Evolutionary conservation across 1,140 invertebrate species (phyloP), one percentile per base, ranked within the genome.

Genomic region (Homarus americanus): DNA sequence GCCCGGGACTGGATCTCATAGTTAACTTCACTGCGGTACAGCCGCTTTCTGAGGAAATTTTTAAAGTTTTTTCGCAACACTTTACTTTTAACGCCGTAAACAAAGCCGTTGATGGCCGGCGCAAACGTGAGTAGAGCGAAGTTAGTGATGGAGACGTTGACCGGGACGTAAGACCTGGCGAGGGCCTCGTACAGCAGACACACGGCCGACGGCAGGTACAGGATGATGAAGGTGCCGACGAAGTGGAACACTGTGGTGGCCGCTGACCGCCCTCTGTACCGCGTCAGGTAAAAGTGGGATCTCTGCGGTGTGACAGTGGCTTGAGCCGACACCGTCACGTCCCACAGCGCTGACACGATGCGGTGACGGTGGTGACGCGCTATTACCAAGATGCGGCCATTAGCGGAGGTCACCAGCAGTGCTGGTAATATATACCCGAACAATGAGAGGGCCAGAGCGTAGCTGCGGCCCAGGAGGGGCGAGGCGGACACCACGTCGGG

Each of bases 271-370:
- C 96, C 95, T 80, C 95, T 95, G 53, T 96, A 95, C 88, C 95
- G 94, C 66, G 95, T 95, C 15, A 93, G 96, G 49, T 93, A 92
- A 93, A 96, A 96, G 24, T 97, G 97, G 93, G 97, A 97, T 72
- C 96, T 94, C 93, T 97, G 97, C 93, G 97, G 97, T 0, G 97
- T 97, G 91, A 97, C 97, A 12, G 97, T 97, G 63, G 97, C 97
- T 94, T 97, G 97, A 2, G 97, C 97, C 4, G 96, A 97, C 58
- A 97, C 93, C 0, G 97, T 97, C 9, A 97, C 97, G 94, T 97
- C 97, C 94, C 97, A 97, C 91, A 97, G 97, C 9, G 97, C 97
- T 40, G 97, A 96, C 28, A 97, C 97, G 82, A 98, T 98, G 40
- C 97, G 95, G 93, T 97, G 97, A 5, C 97, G 95, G 93, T 98